Base-by-base conservation (phyloP, 2,888 invertebrate species). In the Chrysopilus asiliformis region DNA sequence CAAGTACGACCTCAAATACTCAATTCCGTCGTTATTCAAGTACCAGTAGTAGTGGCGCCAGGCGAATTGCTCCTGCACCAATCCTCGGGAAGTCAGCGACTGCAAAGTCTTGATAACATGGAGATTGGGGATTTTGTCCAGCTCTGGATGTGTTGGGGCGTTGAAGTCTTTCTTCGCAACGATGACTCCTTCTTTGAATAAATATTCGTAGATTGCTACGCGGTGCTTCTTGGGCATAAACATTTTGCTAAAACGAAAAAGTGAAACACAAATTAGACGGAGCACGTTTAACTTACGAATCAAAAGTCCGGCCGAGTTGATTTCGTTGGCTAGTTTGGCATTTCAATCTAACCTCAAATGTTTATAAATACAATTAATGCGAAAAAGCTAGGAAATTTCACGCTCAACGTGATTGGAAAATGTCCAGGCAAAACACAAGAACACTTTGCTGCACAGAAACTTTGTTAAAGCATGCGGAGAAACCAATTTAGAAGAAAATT, bases 171-270 rank as follows among this genome's bases (percentile, higher is more conserved):
- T 97, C 66, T 94, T 94, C 8, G 98, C 98, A 53, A 98, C 97
- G 79, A 97, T 84, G 45, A 98, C 98, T 64, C 98, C 98, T 69
- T 99, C 97, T 64, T 93, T 93, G 66, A 97, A 95, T 53, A 97
- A 79, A 70, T 89, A 87, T 65, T 98, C 97, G 67, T 90, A 98
- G 64, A 98, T 97, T 52, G 86, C 72, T 51, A 89, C 83, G 59
- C 94, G 81, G 66, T 94, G 91, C 71, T 89, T 86, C 74, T 95
- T 97, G 56, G 97, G 94, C 93, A 98, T 98, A 90, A 98, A 93
- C 98, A 98, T 98, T 67, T 85, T 22, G 7, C 22, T 22, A 10
- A 22, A 22, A 22, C 22, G 10, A 22, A n/a, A n/a, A n/a, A n/a
- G n/a, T n/a, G n/a, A n/a, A n/a, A n/a, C n/a, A n/a, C n/a, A n/a